Evolutionary conservation across 2,113 vertebrate species (phyloP), one percentile per base, ranked within the genome.

Genomic region (Acrocephalus kingi): DNA sequence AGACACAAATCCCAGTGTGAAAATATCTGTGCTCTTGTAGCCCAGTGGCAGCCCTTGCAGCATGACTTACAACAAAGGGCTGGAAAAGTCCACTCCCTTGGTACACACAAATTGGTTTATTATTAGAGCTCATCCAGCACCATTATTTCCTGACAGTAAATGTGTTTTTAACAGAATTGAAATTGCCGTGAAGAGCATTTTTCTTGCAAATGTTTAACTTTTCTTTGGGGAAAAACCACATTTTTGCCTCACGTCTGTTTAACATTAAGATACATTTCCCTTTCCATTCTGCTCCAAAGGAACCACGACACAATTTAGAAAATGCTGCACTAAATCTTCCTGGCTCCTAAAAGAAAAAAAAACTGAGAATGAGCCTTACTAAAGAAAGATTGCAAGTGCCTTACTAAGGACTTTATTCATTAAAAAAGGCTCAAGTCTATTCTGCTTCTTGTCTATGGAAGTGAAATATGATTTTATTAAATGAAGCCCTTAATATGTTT

Each of bases 381-480:
- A 68, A 89, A 95, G 74, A 79, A 91, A 66, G 63, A 94, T 66
- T 93, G 33, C 43, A 91, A 96, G 41, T 54, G 46, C 71, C 84
- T 93, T 91, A 39, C 75, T 52, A 76, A 88, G 78, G 87, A 90
- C 37, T 96, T 91, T 73, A 87, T 83, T 93, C 90, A 95, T 93
- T 90, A 87, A 84, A 95, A 93, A 91, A 59, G 81, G 73, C 78
- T 94, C 80, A 82, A 68, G n/a, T 80, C 89, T 83, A 80, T 91
- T 96, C 90, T 74, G 78, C 59, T 86, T 52, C 82, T 87, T 91
- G 74, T 75, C 95, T 94, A 46, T n/a, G 48, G 43, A 92, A 92
- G 52, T 84, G 79, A 94, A 95, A 90, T 83, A 89, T 64, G 84
- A 77, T 90, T 96, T 96, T 96, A 96, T 93, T 94, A 93, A 96